These are phyloP conservation scores for Synodontis membranacea DNA, from an alignment of 2,113 vertebrate genomes.

Conservation along the genomic window DNA sequence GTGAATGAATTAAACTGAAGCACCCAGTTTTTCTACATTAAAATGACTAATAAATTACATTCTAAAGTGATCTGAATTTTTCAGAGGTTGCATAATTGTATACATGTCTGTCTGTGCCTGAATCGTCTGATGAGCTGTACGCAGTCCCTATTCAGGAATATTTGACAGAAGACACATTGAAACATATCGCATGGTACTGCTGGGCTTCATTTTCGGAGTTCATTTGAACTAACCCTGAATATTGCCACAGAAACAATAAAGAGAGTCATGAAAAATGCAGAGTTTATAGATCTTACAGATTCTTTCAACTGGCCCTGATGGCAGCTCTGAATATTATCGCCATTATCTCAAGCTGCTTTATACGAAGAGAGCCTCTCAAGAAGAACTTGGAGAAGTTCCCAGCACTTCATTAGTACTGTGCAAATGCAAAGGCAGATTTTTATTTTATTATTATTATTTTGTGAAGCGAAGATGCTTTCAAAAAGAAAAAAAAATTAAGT, in stretches of 20 bases:
- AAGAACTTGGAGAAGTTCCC: not conserved
- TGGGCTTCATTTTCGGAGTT: not conserved
- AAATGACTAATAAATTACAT: not conserved
- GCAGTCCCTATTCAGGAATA: not conserved
- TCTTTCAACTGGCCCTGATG: not conserved
- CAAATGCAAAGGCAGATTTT: not conserved
- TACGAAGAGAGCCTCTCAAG: not conserved
- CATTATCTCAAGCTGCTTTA: not conserved
- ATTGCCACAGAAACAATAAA: not conserved
- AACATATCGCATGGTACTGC: not conserved
- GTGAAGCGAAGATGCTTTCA: not conserved
- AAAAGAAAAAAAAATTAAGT: not conserved
- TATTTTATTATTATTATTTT: not conserved
- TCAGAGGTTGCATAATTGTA: too few relatives aligned
- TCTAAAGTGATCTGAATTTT: not conserved
- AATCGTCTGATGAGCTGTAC: not conserved
- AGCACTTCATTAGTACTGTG: not conserved
- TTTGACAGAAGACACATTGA: not conserved
- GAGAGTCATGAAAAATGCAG: not conserved
- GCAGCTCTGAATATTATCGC: not conserved
- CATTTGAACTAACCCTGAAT: not conserved
- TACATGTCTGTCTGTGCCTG: not conserved
- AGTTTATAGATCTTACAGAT: conserved; percentile 6
- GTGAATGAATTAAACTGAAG: not conserved
- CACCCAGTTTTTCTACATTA: not conserved